Evolutionary conservation across 2,113 vertebrate species (phyloP), one percentile per base, ranked within the genome.

Genomic region (Dicaeum eximium): DNA sequence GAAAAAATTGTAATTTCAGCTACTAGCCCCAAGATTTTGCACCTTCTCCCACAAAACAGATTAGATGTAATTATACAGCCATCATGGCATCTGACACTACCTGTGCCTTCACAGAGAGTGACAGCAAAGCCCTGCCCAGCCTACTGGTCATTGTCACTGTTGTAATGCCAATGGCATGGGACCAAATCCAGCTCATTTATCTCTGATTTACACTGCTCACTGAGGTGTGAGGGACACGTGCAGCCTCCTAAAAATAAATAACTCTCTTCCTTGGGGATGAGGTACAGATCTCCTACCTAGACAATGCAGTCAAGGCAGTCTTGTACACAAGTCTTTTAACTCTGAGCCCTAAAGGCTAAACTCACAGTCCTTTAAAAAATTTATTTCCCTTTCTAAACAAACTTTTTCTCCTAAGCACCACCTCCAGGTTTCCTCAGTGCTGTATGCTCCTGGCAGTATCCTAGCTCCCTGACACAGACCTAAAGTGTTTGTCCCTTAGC

Each of bases 331-430:
- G 25, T 11, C 19, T 31, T 75, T 69, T 65, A 56, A 37, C 20
- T 81, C 57, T 22, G n/a, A 60, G 40, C 10, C 15, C 5, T 2
- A 4, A 70, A 27, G 28, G 10, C 42, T 70, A 54, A 75, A 61
- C 65, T 73, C 38, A 54, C 2, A 4, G 42, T 27, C 4, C 4
- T 37, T 5, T 31, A n/a, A n/a, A n/a, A n/a, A n/a, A n/a, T 23
- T 15, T 21, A 13, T 10, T 0, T 0, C 1, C 4, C 10, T 35
- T 73, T 35, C 24, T 53, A 22, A 54, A 28, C 11, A 53, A 64
- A 56, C 35, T 42, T 31, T 72, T 86, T 44, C 42, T 72, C 57
- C n/a, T 31, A 44, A 45, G 15, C 15, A 61, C 11, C 42, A 66
- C 15, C 23, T 78, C 5, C 27, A 38, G 7, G 11, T 58, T 75